Conservation (phyloP, 2,888 invertebrate genomes). For the Eupithecia centaureata region DNA sequence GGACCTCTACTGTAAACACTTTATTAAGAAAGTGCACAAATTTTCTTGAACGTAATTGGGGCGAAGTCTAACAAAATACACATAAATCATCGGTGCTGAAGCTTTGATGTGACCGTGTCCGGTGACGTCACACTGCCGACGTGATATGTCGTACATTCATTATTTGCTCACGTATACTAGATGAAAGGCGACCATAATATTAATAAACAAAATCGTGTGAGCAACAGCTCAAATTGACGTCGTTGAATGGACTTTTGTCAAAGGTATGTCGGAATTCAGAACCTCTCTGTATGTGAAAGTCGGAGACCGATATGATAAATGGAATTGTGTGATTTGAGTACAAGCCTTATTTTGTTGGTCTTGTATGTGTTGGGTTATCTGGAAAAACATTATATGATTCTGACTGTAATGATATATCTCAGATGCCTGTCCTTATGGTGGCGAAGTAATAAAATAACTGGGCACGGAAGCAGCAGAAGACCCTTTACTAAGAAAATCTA, state of each 20-base stretch:
- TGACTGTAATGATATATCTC: too few relatives aligned
- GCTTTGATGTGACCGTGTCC: constrained; percentile 81
- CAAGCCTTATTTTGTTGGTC: background rate
- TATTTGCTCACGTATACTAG: constrained; percentile 81
- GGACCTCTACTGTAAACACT: constrained; percentile 66
- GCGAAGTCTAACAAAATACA: constrained; percentile 74
- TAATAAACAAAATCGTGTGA: constrained; percentile 79
- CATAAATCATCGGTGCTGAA: constrained; percentile 73
- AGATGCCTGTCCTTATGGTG: too few relatives aligned
- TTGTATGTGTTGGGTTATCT: too few relatives aligned
- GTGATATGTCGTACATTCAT: constrained; percentile 79
- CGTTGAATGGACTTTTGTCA: constrained; percentile 69
- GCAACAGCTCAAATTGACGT: constrained; percentile 65
- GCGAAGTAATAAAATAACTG: background rate
- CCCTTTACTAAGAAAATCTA: background rate
- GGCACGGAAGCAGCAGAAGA: background rate
- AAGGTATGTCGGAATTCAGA: constrained; percentile 71
- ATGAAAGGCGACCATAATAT: constrained; percentile 80
- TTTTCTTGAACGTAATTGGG: constrained; percentile 77
- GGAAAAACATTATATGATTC: too few relatives aligned
- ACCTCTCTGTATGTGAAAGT: constrained; percentile 28
- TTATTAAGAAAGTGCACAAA: constrained; percentile 78
- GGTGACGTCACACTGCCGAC: constrained; percentile 69
- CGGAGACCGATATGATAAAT: background rate
- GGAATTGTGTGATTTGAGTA: background rate